Conservation (phyloP, 2,888 invertebrate species). For the Unio pictorum region DNA sequence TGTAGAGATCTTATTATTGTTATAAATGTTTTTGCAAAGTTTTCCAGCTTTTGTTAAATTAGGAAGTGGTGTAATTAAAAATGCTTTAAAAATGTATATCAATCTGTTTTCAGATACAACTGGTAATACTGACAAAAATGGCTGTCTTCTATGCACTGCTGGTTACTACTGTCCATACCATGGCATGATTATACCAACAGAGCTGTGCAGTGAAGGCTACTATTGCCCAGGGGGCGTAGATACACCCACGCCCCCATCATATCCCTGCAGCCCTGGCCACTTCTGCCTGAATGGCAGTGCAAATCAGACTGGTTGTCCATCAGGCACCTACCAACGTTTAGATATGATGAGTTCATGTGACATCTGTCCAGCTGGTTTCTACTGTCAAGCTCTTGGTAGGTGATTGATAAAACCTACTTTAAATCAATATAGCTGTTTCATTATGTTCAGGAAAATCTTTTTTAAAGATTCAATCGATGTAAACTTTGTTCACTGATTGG, state of each 20-base stretch:
- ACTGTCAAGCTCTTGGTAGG: conserved; percentile 65
- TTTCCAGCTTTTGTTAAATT: no score
- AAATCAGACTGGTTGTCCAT: conserved; percentile 68
- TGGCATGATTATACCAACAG: conserved; percentile 57
- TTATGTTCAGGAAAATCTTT: no score
- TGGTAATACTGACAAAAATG: conserved; percentile 52
- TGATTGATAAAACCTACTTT: background rate
- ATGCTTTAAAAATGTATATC: background rate
- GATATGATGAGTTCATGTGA: conserved; percentile 63
- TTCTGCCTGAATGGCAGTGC: conserved; percentile 65
- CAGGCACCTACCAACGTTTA: conserved; percentile 66
- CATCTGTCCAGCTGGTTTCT: conserved; percentile 63
- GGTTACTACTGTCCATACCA: conserved; percentile 64
- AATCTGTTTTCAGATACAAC: conserved; percentile 46
- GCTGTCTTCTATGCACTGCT: conserved; percentile 64
- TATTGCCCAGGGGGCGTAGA: conserved; percentile 67
- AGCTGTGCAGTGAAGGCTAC: conserved; percentile 62
- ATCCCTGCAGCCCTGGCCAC: conserved; percentile 67
- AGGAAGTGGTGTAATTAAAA: no score
- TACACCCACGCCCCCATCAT: conserved; percentile 48
- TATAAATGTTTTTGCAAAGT: no score
- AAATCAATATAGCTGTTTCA: no score
- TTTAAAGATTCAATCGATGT: no score
- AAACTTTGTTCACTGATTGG: no score
- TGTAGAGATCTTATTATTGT: no score